A percentile compares a stretch with the other conserved stretches of the same genome.
Conservation (phyloP, 2,888 invertebrate genomes). For the Scaptomyza cyrtandrae region DNA sequence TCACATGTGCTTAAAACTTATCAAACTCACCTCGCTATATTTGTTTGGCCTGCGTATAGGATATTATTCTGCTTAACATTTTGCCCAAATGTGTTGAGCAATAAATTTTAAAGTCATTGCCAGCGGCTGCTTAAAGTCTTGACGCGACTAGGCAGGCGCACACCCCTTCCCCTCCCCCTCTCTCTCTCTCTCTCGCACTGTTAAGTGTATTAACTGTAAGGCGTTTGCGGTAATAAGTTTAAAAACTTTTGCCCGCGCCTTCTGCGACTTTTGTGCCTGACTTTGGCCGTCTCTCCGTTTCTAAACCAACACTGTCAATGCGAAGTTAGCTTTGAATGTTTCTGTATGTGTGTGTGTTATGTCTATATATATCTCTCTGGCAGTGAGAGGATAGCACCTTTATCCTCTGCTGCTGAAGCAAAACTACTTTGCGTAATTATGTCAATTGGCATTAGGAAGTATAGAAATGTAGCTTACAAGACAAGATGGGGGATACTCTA, state of each 20-base stretch:
- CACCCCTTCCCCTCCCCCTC: background rate
- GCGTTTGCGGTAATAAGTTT: slow-evolving; percentile 76
- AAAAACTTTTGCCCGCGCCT: slow-evolving; percentile 62
- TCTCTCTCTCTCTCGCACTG: background rate
- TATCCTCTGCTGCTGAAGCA: slow-evolving; percentile 12
- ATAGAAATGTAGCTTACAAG: too few relatives aligned
- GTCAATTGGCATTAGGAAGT: slow-evolving; percentile 57
- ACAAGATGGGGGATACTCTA: background rate
- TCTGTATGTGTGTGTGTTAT: background rate
- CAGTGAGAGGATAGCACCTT: background rate
- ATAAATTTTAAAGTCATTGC: slow-evolving; percentile 76
- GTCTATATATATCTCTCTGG: background rate
- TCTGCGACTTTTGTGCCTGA: slow-evolving; percentile 25
- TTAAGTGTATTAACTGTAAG: slow-evolving; percentile 63
- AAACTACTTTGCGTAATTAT: slow-evolving; percentile 80
- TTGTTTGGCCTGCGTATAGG: slow-evolving; percentile 1
- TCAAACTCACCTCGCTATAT: slow-evolving; percentile 23
- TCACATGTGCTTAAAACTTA: background rate
- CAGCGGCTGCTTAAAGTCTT: slow-evolving; percentile 56
- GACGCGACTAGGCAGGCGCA: background rate
- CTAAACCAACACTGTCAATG: background rate
- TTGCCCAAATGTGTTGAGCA: slow-evolving; percentile 59
- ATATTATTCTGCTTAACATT: slow-evolving; percentile 50
- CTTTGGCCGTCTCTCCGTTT: slow-evolving; percentile 2
- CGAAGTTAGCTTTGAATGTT: background rate